A percentile compares a stretch with the other conserved stretches of the same genome.
Conservation (phyloP, 2,797 vertebrate species). For the Distichodus sexfasciatus region DNA sequence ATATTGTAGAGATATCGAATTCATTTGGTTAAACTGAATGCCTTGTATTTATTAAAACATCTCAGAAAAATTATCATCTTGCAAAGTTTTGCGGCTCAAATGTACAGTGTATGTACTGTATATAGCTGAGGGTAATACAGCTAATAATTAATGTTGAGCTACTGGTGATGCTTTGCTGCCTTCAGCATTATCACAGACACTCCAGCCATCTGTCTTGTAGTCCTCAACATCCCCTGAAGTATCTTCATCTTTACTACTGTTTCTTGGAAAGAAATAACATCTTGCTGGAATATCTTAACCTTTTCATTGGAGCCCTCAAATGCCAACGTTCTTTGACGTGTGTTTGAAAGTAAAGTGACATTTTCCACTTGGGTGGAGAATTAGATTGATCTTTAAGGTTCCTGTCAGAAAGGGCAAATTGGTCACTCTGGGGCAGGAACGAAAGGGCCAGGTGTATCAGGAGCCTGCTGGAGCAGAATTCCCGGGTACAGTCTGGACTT, state of each 20-base stretch:
- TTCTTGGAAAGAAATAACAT: slow-evolving; percentile 59
- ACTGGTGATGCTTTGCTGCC: no score
- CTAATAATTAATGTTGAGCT: no score
- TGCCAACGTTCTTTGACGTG: slow-evolving; percentile 84
- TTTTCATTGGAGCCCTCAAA: slow-evolving; percentile 87
- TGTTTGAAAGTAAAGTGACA: slow-evolving; percentile 79
- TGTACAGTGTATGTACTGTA: no score
- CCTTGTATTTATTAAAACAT: no score
- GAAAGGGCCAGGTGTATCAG: slow-evolving; percentile 1
- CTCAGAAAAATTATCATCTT: no score
- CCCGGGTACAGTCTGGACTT: slow-evolving; percentile 15
- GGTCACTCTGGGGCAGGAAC: slow-evolving; percentile 30
- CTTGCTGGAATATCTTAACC: slow-evolving; percentile 88
- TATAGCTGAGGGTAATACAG: no score
- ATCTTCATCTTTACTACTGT: slow-evolving; percentile 9
- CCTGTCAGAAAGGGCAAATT: slow-evolving; percentile 56
- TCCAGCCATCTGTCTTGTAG: neutral
- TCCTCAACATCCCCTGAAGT: neutral
- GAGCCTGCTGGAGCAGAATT: neutral
- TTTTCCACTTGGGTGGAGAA: slow-evolving; percentile 77
- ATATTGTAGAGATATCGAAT: no score
- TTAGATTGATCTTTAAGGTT: slow-evolving; percentile 72
- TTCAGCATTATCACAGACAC: neutral
- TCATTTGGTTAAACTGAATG: no score
- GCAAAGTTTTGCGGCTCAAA: no score